These are phyloP conservation scores for Parapsyche elsis DNA, from an alignment of 1,140 invertebrate genomes.

Conservation along the genomic window DNA sequence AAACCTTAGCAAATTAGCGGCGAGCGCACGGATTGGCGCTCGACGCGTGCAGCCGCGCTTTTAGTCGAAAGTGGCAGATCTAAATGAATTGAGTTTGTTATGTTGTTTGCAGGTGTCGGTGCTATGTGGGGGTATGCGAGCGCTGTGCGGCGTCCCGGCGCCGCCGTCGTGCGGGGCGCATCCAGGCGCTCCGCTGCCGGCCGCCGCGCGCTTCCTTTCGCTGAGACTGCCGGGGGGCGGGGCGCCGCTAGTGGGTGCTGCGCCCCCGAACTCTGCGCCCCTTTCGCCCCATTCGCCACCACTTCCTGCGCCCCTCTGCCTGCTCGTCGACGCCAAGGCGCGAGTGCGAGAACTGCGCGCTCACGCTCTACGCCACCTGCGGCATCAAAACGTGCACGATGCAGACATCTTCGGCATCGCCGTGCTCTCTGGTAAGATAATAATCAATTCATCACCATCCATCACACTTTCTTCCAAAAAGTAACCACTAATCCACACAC, in stretches of 20 bases:
- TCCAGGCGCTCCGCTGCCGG: constrained; percentile 58
- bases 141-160: constrained; percentile 67
- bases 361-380: constrained; percentile 71
- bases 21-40: too few species aligned
- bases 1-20: too few species aligned
- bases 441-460: too few species aligned
- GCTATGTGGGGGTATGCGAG: constrained; percentile 65
- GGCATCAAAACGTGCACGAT: constrained; percentile 71
- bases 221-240: constrained; percentile 58
- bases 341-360: constrained; percentile 75
- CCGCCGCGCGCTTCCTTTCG: constrained; percentile 46
- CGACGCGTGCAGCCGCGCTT: too few species aligned
- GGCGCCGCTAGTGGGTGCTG: constrained; percentile 39
- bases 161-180: constrained; percentile 64
- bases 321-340: constrained; percentile 74
- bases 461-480: too few species aligned
- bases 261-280: constrained; percentile 60
- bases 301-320: constrained; percentile 64
- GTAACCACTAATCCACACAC: too few species aligned
- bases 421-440: constrained; percentile 70
- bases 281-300: constrained; percentile 61
- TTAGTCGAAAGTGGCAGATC: too few species aligned
- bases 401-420: constrained; percentile 78
- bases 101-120: constrained; percentile 38
- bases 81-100: constrained; percentile 1